Percentiles rank a stretch among this genome's conserved stretches.
These are phyloP conservation scores for Scyliorhinus canicula DNA, from an alignment of 2,797 vertebrate species.

Conservation along the genomic window DNA sequence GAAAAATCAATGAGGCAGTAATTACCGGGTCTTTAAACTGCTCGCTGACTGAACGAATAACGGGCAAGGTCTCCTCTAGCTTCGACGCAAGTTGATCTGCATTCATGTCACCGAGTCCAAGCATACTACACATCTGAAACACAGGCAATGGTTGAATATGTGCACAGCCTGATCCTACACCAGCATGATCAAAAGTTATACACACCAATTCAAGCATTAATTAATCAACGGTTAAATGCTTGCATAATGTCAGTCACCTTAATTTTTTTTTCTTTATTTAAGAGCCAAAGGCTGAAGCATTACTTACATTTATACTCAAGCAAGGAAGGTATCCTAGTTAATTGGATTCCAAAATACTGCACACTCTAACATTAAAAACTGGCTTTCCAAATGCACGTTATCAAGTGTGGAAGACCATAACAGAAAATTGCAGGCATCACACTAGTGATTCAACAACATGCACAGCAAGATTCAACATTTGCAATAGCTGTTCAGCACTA, in stretches of 20 bases:
- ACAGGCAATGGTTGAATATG: background rate
- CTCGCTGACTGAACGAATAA: slow-evolving; percentile 92
- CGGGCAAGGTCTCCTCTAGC: slow-evolving; percentile 85
- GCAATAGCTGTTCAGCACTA: background rate
- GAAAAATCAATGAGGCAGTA: background rate
- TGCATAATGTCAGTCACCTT: too few relatives aligned
- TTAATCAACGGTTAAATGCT: background rate
- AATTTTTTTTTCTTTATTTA: background rate
- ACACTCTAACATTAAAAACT: background rate
- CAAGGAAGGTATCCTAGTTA: background rate
- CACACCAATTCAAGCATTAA: background rate
- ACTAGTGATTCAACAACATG: background rate
- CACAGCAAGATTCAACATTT: background rate
- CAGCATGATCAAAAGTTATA: background rate
- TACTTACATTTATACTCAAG: background rate
- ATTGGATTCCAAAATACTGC: background rate
- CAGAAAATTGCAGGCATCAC: background rate
- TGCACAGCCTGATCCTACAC: background rate
- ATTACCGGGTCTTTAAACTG: slow-evolving; percentile 93
- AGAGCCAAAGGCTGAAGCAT: background rate
- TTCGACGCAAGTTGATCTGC: slow-evolving; percentile 91
- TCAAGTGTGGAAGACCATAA: background rate
- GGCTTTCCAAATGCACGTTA: background rate
- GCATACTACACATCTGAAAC: slow-evolving; percentile 90
- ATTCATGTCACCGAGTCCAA: slow-evolving; percentile 91